Percentiles rank a stretch among this genome's conserved stretches.
Evolutionary conservation across 2,888 invertebrate species (phyloP).

Genomic region (Ferdinandea cuprea): DNA sequence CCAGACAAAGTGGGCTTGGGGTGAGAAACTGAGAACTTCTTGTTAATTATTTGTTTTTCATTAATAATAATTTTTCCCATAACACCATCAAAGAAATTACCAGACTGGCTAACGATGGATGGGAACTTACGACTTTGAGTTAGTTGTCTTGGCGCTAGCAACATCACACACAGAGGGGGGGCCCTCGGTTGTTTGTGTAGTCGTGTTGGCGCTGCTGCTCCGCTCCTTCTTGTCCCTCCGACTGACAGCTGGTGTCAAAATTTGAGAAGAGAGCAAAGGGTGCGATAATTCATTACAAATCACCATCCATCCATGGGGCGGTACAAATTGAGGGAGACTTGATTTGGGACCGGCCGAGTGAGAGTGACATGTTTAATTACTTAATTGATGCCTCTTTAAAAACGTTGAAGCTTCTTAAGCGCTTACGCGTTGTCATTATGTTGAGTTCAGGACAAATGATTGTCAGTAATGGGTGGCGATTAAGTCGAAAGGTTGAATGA

Average conservation of each 20-base stretch:
- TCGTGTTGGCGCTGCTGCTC: too few relatives aligned
- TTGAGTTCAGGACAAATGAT: not conserved
- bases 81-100: slow-evolving; percentile 28
- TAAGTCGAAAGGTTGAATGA: too few relatives aligned
- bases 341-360: slow-evolving; percentile 21
- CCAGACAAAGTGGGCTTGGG: too few relatives aligned
- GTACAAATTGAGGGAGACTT: slow-evolving; percentile 31
- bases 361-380: slow-evolving; percentile 18
- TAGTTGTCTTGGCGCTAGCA: slow-evolving; percentile 4
- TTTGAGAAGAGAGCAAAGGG: slow-evolving; percentile 46
- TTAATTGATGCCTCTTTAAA: slow-evolving; percentile 1
- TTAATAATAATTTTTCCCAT: slow-evolving; percentile 32
- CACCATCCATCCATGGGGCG: slow-evolving; percentile 8
- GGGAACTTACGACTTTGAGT: slow-evolving; percentile 9
- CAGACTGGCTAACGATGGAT: slow-evolving; percentile 16
- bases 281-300: slow-evolving; percentile 44
- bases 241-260: slow-evolving; percentile 62
- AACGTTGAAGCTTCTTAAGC: not conserved
- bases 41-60: slow-evolving; percentile 46
- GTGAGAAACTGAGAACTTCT: too few relatives aligned
- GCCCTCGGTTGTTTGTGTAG: too few relatives aligned
- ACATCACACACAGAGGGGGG: not conserved
- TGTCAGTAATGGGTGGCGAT: too few relatives aligned
- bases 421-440: not conserved
- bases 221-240: not conserved